phyloP scores from a whole-genome alignment of 1,140 invertebrate species.

The Pararge aegeria region DNA sequence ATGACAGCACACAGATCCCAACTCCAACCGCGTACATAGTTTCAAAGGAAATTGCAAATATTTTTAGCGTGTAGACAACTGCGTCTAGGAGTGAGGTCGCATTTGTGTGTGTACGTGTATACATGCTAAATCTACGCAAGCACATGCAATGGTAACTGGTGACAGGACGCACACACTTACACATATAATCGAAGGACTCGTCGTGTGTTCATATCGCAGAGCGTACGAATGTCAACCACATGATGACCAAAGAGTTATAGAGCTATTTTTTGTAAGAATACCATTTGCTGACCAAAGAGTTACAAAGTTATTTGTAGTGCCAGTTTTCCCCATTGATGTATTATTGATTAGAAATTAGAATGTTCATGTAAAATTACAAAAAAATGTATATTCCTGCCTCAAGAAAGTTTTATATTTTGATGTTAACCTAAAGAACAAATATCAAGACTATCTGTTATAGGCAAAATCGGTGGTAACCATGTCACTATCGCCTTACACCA shows the following conservation, averaged over 20 bases:
- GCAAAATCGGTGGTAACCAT: no score
- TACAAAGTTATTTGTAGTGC: no score
- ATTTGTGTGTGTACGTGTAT: slow-evolving; percentile 20
- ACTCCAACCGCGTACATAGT: slow-evolving; percentile 25
- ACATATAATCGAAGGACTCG: slow-evolving; percentile 52
- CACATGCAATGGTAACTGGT: slow-evolving; percentile 39
- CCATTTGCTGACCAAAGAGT: no score
- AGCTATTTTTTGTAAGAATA: slow-evolving; percentile 2
- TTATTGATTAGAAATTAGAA: no score
- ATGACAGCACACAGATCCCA: slow-evolving; percentile 22
- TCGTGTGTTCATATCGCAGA: slow-evolving; percentile 9
- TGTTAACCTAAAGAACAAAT: no score
- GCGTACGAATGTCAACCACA: no score
- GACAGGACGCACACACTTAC: slow-evolving; percentile 46
- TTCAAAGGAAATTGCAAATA: slow-evolving; percentile 62
- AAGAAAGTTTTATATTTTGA: no score
- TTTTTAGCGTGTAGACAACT: slow-evolving; percentile 52
- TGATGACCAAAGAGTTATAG: slow-evolving; percentile 22
- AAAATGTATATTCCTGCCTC: no score
- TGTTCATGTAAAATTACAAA: no score
- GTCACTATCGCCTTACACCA: no score
- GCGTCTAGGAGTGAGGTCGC: slow-evolving; percentile 37
- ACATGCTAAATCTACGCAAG: slow-evolving; percentile 44
- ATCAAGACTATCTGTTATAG: no score
- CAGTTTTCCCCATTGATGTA: no score